Base-by-base conservation (phyloP, 2,888 invertebrate species). In the Ornithoptera alexandrae region DNA sequence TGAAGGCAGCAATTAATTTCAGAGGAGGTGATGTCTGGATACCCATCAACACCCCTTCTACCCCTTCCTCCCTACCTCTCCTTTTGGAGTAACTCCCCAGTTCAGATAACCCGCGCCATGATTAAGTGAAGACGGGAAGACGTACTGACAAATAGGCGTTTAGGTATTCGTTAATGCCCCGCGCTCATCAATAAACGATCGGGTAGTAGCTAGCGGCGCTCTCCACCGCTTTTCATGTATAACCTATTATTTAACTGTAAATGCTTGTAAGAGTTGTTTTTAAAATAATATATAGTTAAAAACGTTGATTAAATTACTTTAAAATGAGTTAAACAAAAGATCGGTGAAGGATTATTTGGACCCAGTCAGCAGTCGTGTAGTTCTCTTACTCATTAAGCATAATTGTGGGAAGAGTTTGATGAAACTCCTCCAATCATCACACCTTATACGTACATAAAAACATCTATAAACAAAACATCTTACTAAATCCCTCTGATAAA, bases 111-210 rank as follows among this genome's bases (percentile, higher is more conserved):
- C 84, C 76, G 84, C 82, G 83, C 87, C 86, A 90, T 92, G 92
- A 92, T 92, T 92, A 90, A 91, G 87, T 86, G 86, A 84, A 89
- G 90, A 86, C 90, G 86, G 90, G 87, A 89, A 92, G 92, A 90
- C 88, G 87, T 89, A 90, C 90, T 90, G 91, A 92, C 92, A 90
- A 92, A 92, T 92, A 92, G 90, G 89, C 90, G 86, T 87, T 92
- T 88, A 86, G 90, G 92, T 88, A 92, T 92, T 90, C 85, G 90
- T 90, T 91, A 91, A 92, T 91, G 91, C 82, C 78, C 79, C 82
- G 77, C 80, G 82, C 87, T 89, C 91, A 89, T 89, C 89, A 90
- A 90, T 90, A 88, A 87, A 88, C 86, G 85, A 86, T 85, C 83
- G 81, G 30, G 57, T 63, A 20, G 53, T 39, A 46, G n/a, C 66